Evolutionary conservation across 1,140 invertebrate genomes (phyloP), one percentile per base, ranked within the genome.

Genomic region (Phymastichus coffea): DNA sequence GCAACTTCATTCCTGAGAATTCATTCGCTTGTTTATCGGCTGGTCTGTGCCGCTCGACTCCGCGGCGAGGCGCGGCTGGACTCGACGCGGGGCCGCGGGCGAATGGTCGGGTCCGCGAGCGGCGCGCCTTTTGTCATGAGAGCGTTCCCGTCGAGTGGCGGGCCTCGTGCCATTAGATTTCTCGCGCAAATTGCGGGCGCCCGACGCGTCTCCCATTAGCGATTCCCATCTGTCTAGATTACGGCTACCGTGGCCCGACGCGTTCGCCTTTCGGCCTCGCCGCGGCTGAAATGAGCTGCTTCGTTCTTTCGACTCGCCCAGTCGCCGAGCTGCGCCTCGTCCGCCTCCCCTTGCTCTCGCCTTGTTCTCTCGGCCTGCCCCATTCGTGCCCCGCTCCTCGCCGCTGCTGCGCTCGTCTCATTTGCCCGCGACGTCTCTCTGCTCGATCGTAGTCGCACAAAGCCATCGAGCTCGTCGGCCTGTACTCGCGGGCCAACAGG

Each of bases 161-260:
- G 66, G 53, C 51, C 62, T 65, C 56, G 60, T 67, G 67, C 73
- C 72, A 73, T 74, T 74, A 73, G 66, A 73, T 73, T 72, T 73
- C 69, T 73, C 71, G n/a, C n/a, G 65, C 72, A 72, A 73, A 73
- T 73, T 73, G 70, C 66, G 65, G 41, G 54, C 60, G 54, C 48
- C 60, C 53, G 53, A 60, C 70, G 69, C 70, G 66, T 67, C 60
- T 71, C 68, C 69, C 69, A 72, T 74, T 74, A 72, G 71, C 70
- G 67, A 70, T 65, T 72, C 68, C 68, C 70, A 72, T 74, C 70
- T 70, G 72, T 72, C 69, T 73, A 65, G 67, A 73, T 73, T 71
- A 73, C 65, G 56, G 57, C 41, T 53, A 60, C 49, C 53, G 57
- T 59, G 43, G 19, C 37, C 37, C 48, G 25, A 43, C 53, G 22